These are phyloP conservation scores for Parnassius smintheus DNA, from an alignment of 2,888 invertebrate species.

Conservation along the genomic window DNA sequence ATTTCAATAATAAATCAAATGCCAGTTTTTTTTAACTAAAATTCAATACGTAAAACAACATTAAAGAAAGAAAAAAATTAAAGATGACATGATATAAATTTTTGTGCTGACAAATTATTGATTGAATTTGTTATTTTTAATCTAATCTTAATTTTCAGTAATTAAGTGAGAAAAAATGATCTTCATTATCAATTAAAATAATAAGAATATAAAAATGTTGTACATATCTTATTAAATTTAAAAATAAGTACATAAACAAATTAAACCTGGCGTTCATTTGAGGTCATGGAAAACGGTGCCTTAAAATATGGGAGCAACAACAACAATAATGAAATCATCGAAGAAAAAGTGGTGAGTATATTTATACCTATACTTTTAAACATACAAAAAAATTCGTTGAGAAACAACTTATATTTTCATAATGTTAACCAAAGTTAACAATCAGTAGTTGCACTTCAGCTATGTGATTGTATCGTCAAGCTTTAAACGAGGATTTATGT, in stretches of 20 bases:
- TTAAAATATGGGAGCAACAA: constrained; percentile 82
- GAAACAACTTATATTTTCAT: too few relatives aligned
- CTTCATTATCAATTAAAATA: neutral
- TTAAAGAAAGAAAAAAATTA: too few relatives aligned
- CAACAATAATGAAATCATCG: constrained; percentile 76
- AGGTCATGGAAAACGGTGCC: constrained; percentile 82
- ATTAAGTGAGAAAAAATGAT: neutral
- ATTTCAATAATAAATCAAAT: too few relatives aligned
- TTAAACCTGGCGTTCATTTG: constrained; percentile 64
- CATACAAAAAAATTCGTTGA: too few relatives aligned
- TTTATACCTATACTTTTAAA: neutral
- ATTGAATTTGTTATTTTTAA: neutral
- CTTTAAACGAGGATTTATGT: too few relatives aligned
- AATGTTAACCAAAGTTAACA: too few relatives aligned
- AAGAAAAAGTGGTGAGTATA: constrained; percentile 76
- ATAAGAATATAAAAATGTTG: constrained; percentile 11
- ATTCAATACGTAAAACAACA: too few relatives aligned
- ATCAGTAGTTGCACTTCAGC: too few relatives aligned
- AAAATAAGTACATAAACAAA: constrained; percentile 46
- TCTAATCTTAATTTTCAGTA: neutral
- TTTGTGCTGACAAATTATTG: too few relatives aligned
- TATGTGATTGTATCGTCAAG: too few relatives aligned
- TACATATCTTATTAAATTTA: constrained; percentile 13
- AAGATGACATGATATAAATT: too few relatives aligned
- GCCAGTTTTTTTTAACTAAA: too few relatives aligned